These are phyloP conservation scores for Pimpla rufipes DNA, from an alignment of 2,888 invertebrate species.

Conservation along the genomic window DNA sequence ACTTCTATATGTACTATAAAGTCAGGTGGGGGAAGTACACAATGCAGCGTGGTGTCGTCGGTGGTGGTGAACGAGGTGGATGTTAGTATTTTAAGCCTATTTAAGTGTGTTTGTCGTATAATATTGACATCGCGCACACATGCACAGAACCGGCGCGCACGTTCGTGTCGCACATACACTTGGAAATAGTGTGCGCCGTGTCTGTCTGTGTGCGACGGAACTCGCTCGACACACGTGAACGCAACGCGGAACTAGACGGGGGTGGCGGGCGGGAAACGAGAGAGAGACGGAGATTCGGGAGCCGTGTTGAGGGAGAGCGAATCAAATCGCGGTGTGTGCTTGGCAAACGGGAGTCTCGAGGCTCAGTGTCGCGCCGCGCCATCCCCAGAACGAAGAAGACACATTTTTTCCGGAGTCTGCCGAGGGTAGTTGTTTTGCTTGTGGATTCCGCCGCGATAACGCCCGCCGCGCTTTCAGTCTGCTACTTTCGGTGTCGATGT, in stretches of 20 bases:
- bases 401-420: conserved; percentile 22
- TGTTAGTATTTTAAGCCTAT: conserved; percentile 85
- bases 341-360: conserved; percentile 72
- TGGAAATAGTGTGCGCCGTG: conserved; percentile 25
- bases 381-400: conserved; percentile 14
- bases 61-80: conserved; percentile 77
- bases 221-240: conserved; percentile 45
- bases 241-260: conserved; percentile 40
- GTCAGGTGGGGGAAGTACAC: conserved; percentile 69
- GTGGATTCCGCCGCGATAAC: neutral
- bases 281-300: conserved; percentile 44
- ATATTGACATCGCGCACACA: conserved; percentile 85
- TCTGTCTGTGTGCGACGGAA: conserved; percentile 53
- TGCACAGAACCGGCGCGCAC: conserved; percentile 79
- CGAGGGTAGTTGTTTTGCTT: conserved; percentile 2
- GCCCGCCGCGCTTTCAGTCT: neutral
- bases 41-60: conserved; percentile 69
- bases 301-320: conserved; percentile 74
- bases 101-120: conserved; percentile 85
- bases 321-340: conserved; percentile 79
- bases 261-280: conserved; percentile 58
- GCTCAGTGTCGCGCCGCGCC: conserved; percentile 34
- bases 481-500: neutral
- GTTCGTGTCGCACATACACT: conserved; percentile 58
- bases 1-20: conserved; percentile 69